These are phyloP conservation scores for Burhinus oedicnemus DNA, from an alignment of 2,113 vertebrate genomes.

Conservation along the genomic window DNA sequence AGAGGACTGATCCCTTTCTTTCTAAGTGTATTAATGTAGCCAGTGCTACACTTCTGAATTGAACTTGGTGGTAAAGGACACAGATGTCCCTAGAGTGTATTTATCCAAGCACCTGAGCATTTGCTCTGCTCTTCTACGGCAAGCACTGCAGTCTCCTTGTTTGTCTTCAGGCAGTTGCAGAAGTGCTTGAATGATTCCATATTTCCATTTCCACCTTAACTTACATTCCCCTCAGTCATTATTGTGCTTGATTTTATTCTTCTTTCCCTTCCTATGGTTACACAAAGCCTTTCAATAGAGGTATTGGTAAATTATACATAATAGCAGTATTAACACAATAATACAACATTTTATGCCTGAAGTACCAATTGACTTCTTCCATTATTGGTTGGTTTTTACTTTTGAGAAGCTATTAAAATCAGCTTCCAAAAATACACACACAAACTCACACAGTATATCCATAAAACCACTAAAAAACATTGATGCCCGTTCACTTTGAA, in stretches of 20 bases:
- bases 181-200: background rate
- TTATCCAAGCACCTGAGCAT: background rate
- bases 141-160: background rate
- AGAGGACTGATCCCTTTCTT: background rate
- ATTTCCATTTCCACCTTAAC: background rate
- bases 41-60: accelerated
- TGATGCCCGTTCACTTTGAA: background rate
- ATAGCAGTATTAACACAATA: background rate
- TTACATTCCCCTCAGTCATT: background rate
- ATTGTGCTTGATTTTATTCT: background rate
- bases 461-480: background rate
- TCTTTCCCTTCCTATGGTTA: background rate
- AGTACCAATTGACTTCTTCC: background rate
- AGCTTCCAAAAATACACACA: background rate
- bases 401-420: background rate
- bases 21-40: background rate
- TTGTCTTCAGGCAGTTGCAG: background rate
- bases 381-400: background rate
- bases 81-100: background rate
- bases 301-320: background rate
- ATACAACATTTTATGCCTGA: background rate
- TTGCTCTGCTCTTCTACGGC: background rate
- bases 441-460: background rate
- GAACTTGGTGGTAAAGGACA: background rate
- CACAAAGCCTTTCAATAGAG: background rate